A percentile compares a stretch with the other conserved stretches of the same genome.
Conservation (phyloP, 2,797 vertebrate genomes). For the Sebastes elongatus region DNA sequence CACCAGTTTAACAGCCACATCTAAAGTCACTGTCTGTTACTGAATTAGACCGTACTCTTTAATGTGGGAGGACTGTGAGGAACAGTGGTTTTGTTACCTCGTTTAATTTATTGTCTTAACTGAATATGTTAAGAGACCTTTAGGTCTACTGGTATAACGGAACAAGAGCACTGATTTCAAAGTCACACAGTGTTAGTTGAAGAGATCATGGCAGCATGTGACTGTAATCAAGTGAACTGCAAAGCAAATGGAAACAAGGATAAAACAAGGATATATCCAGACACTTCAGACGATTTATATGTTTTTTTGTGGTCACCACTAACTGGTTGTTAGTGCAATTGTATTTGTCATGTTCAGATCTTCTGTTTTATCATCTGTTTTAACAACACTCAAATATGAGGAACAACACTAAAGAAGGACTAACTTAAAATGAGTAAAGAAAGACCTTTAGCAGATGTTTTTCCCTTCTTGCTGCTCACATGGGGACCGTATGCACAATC, state of each 20-base stretch:
- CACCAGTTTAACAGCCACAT: conserved; percentile 46
- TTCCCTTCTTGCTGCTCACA: conserved; percentile 31
- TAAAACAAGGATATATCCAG: not conserved
- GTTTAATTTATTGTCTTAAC: conserved; percentile 39
- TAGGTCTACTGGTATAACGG: not conserved
- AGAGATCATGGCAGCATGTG: not conserved
- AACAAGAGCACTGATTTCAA: conserved; percentile 19
- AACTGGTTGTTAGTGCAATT: not conserved
- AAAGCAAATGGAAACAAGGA: conserved; percentile 5
- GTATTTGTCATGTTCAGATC: conserved; percentile 20
- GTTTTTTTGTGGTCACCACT: not conserved
- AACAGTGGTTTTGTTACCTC: conserved; percentile 37
- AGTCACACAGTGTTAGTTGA: not conserved
- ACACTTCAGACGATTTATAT: not conserved
- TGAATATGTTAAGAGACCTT: not conserved
- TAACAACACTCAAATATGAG: conserved; percentile 1
- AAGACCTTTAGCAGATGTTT: conserved; percentile 54
- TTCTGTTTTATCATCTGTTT: conserved; percentile 38
- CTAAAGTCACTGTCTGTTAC: conserved; percentile 44
- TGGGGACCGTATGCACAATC: conserved; percentile 25
- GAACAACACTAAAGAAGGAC: not conserved
- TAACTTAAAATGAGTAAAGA: conserved; percentile 12
- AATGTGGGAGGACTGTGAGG: conserved; percentile 43
- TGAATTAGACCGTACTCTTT: conserved; percentile 21
- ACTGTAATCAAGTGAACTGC: not conserved